These are phyloP conservation scores for Trematocara variabile DNA, from an alignment of 2,113 vertebrate species.

Conservation along the genomic window DNA sequence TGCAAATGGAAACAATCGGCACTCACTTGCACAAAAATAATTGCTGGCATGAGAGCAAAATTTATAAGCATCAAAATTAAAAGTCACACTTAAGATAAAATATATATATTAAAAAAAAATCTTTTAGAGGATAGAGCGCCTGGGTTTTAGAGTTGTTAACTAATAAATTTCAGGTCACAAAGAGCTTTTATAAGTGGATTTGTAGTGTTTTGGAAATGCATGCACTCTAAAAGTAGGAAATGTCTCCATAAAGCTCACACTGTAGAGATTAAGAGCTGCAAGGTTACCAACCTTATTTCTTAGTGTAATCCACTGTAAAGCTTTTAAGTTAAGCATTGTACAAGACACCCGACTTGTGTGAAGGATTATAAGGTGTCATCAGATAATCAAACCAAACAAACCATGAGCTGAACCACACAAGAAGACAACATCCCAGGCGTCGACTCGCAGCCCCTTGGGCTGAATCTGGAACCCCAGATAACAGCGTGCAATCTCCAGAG, in stretches of 20 bases:
- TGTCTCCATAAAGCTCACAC: background rate
- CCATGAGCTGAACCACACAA: conserved; percentile 19
- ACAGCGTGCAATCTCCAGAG: background rate
- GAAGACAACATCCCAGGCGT: conserved; percentile 35
- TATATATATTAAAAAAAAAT: background rate
- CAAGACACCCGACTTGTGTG: conserved; percentile 8
- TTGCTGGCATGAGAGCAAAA: background rate
- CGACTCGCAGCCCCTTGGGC: conserved; percentile 18
- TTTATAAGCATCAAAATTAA: conserved; percentile 12
- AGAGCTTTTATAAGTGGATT: conserved; percentile 1
- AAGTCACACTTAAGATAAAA: background rate
- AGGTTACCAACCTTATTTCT: conserved; percentile 31
- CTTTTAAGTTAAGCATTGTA: conserved; percentile 36
- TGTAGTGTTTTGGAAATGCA: background rate
- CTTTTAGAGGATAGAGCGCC: background rate
- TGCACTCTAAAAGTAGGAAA: background rate
- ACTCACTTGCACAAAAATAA: background rate
- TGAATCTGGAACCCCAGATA: conserved; percentile 53
- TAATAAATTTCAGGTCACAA: background rate
- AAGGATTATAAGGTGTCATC: conserved; percentile 57
- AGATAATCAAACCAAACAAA: conserved; percentile 47
- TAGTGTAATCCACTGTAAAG: conserved; percentile 49
- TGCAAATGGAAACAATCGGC: conserved; percentile 24
- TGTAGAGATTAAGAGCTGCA: conserved; percentile 25
- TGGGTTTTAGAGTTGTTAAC: background rate